Evolutionary conservation across 2,113 vertebrate genomes (phyloP).

Genomic region (Notiomystis cincta): DNA sequence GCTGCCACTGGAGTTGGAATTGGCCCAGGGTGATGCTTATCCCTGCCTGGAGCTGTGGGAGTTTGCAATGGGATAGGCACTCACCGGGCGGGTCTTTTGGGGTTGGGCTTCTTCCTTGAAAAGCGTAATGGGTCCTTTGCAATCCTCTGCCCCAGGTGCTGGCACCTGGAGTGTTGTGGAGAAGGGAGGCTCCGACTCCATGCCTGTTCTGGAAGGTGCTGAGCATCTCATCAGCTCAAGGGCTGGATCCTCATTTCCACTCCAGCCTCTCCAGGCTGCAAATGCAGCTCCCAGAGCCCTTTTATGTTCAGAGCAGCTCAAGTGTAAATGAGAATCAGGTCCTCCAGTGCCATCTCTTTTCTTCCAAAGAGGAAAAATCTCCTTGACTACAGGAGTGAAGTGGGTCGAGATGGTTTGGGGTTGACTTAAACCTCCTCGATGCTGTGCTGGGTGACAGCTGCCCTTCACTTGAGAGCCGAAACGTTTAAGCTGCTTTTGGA

Average conservation of each 20-base stretch:
- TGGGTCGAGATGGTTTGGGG: not conserved
- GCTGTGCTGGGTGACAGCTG: rapidly evolving
- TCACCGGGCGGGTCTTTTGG: rapidly evolving
- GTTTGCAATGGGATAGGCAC: not conserved
- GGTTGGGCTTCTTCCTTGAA: not conserved
- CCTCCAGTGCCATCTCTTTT: slow-evolving; percentile 16
- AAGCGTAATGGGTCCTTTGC: rapidly evolving
- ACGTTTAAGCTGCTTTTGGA: not conserved
- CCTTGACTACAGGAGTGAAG: slow-evolving; percentile 31
- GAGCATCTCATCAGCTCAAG: not conserved
- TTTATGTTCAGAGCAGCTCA: not conserved
- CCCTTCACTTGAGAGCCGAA: not conserved
- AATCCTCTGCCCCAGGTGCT: rapidly evolving
- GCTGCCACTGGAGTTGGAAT: not conserved
- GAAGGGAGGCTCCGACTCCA: rapidly evolving
- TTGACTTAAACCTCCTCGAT: not conserved
- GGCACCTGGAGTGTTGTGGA: rapidly evolving
- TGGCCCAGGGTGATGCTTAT: rapidly evolving
- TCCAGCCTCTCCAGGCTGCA: slow-evolving; percentile 15
- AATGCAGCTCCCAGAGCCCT: not conserved
- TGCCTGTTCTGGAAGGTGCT: rapidly evolving
- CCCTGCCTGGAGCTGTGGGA: not conserved
- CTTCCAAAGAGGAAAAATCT: not conserved
- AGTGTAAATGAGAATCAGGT: slow-evolving; percentile 34
- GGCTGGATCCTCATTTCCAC: slow-evolving; percentile 5